phyloP scores from a whole-genome alignment of 2,113 vertebrate species.

The Ornithorhynchus anatinus region DNA sequence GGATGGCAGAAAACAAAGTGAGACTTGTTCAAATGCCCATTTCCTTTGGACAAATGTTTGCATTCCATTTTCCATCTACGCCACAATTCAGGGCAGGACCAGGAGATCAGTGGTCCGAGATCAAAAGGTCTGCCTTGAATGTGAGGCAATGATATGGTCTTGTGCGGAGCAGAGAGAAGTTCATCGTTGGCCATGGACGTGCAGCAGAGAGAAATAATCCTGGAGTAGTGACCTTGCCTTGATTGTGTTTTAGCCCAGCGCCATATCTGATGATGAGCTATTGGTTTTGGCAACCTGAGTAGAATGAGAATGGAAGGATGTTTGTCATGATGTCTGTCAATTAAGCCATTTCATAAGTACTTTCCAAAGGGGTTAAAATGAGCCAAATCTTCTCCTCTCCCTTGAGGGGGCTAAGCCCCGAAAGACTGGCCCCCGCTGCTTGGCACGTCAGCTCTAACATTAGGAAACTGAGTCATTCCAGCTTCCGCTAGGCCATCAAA shows the following conservation, averaged over 20 bases:
- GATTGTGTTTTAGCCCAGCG: not conserved
- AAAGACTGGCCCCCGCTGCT: no score
- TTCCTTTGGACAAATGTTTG: conserved; percentile 11
- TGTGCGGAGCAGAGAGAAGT: not conserved
- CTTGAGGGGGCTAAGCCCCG: no score
- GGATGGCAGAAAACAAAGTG: not conserved
- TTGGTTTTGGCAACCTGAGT: no score
- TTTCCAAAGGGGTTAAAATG: no score
- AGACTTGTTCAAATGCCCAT: not conserved
- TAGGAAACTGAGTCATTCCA: no score
- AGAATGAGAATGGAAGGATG: no score
- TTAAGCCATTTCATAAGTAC: no score
- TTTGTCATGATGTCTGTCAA: no score
- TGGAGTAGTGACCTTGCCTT: not conserved
- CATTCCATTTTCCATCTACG: not conserved
- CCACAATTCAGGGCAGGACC: not conserved
- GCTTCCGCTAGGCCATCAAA: no score
- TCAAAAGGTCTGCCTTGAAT: not conserved
- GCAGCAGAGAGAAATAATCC: not conserved
- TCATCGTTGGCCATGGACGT: not conserved
- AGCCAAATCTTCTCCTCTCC: no score
- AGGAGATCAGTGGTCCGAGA: not conserved
- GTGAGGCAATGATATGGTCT: not conserved
- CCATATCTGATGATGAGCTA: no score
- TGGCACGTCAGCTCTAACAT: no score